Evolutionary conservation across 2,113 vertebrate species (phyloP).

Genomic region (Podocnemis expansa): DNA sequence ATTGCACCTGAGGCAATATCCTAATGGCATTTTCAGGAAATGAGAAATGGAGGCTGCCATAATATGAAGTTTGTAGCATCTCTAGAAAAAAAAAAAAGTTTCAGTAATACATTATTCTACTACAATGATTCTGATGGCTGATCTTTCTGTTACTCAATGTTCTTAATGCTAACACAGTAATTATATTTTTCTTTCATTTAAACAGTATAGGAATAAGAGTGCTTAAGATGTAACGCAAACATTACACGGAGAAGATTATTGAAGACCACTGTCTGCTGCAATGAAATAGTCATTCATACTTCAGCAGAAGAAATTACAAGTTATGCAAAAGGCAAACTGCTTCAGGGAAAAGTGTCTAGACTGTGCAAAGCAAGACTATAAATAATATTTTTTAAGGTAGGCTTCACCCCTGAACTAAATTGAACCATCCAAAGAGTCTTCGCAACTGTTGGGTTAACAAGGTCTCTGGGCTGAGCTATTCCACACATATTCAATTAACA

Average conservation of each 20-base stretch:
- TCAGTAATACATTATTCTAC: not conserved
- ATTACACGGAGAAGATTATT: not conserved
- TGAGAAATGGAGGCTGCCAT: not conserved
- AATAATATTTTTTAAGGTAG: not conserved
- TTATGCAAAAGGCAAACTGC: slow-evolving; percentile 43
- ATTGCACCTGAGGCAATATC: not conserved
- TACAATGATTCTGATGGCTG: not conserved
- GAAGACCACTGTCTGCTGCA: not conserved
- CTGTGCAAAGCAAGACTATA: slow-evolving; percentile 37
- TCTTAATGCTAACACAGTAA: not conserved
- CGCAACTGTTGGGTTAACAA: not conserved
- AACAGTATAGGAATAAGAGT: not conserved
- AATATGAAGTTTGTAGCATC: not conserved
- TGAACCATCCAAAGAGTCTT: not conserved
- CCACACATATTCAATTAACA: not conserved
- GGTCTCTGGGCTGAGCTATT: not conserved
- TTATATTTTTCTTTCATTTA: not conserved
- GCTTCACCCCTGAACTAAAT: not conserved
- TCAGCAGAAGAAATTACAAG: slow-evolving; percentile 58
- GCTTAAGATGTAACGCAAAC: not conserved
- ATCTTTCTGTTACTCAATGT: not conserved
- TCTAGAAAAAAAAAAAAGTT: not conserved
- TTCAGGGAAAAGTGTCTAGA: slow-evolving; percentile 51
- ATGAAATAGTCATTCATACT: slow-evolving; percentile 39
- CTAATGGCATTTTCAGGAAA: not conserved